These are phyloP conservation scores for Drosophila mercatorum DNA, from an alignment of 2,888 invertebrate genomes.

Conservation along the genomic window DNA sequence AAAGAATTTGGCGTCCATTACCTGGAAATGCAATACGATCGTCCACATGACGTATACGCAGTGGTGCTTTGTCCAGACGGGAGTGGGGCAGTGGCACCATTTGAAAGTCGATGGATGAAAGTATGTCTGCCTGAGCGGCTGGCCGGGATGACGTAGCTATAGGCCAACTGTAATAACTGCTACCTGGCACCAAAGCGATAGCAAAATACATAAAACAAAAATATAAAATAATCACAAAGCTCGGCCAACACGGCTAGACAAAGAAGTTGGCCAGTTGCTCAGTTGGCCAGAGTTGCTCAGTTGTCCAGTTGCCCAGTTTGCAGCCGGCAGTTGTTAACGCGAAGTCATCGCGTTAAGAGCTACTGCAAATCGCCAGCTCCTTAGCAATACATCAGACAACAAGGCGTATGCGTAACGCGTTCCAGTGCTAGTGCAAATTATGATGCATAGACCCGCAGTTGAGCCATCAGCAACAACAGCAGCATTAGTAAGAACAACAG, in stretches of 20 bases:
- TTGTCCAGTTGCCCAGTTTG: conserved; percentile 16
- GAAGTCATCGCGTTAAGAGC: conserved; percentile 60
- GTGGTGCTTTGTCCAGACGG: conserved; percentile 9
- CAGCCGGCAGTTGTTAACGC: conserved; percentile 57
- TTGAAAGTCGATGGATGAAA: neutral
- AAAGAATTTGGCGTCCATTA: conserved; percentile 64
- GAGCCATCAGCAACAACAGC: conserved; percentile 5
- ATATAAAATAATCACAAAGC: conserved; percentile 52
- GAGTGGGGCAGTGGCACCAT: conserved; percentile 7
- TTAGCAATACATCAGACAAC: conserved; percentile 11
- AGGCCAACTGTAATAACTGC: conserved; percentile 74
- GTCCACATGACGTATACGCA: conserved; percentile 64
- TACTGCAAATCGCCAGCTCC: conserved; percentile 12
- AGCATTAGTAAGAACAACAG: neutral
- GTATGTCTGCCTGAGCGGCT: conserved; percentile 28
- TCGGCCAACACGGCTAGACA: conserved; percentile 49
- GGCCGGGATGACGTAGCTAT: conserved; percentile 55
- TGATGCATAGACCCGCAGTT: conserved; percentile 33
- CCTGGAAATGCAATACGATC: conserved; percentile 53
- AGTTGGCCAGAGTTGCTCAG: conserved; percentile 5
- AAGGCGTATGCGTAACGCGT: conserved; percentile 57
- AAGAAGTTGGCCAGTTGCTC: conserved; percentile 45
- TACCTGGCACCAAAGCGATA: conserved; percentile 71
- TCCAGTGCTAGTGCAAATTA: conserved; percentile 16
- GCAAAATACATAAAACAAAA: conserved; percentile 33